Evolutionary conservation across 2,888 invertebrate species (phyloP).

Genomic region (Antheraea yamamai): DNA sequence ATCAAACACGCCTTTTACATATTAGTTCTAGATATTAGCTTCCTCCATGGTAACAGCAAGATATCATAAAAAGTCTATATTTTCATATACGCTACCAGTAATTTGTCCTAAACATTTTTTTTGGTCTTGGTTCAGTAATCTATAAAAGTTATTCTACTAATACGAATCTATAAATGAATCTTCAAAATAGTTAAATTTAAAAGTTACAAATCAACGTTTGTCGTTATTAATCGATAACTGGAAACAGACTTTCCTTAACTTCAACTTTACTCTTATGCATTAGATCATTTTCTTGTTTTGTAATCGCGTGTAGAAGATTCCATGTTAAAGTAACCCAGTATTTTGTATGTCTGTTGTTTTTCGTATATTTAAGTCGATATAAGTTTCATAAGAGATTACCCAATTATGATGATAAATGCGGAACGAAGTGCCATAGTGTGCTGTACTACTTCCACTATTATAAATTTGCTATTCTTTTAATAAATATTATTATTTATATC

Average conservation of each 20-base stretch:
- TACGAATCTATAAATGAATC: not conserved
- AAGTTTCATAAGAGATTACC: slow-evolving; percentile 38
- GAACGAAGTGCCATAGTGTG: slow-evolving; percentile 74
- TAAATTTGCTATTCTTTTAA: slow-evolving; percentile 50
- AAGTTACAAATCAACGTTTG: not conserved
- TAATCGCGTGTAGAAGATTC: slow-evolving; percentile 22
- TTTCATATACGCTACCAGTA: not conserved
- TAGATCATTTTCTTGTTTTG: slow-evolving; percentile 23
- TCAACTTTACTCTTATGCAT: slow-evolving; percentile 12
- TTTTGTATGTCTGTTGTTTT: slow-evolving; percentile 54
- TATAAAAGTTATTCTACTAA: not conserved
- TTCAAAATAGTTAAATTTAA: not conserved
- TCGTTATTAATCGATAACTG: not conserved
- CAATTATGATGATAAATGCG: slow-evolving; percentile 42
- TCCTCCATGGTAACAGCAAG: no score
- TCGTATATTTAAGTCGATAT: slow-evolving; percentile 48
- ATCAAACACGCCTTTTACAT: not conserved
- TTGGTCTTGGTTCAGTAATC: no score
- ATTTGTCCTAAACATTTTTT: not conserved
- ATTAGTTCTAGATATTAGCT: no score
- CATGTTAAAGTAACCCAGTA: slow-evolving; percentile 59
- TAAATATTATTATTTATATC: slow-evolving; percentile 19
- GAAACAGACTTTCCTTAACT: not conserved
- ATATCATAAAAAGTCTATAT: no score
- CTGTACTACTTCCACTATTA: slow-evolving; percentile 56